Percentiles rank a stretch among this genome's conserved stretches.
Conservation (phyloP, 92 coral and sea anemone genomes). For the Muricea muricata region DNA sequence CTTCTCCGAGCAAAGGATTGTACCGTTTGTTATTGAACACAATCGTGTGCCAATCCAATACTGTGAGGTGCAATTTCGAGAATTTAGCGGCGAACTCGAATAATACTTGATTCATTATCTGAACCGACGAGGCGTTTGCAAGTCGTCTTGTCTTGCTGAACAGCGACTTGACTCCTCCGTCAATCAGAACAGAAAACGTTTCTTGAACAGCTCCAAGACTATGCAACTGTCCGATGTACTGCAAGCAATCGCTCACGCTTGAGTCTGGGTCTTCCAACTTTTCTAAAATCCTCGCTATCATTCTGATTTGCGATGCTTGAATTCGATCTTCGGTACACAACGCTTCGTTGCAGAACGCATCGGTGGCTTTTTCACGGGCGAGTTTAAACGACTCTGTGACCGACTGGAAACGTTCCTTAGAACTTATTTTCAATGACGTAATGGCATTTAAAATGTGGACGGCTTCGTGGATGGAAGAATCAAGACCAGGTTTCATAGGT, state of each 20-base stretch:
- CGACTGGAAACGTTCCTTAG: not conserved
- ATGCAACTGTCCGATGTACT: slow-evolving; percentile 10
- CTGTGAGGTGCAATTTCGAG: too few relatives aligned
- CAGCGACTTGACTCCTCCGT: not conserved
- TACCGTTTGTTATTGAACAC: too few relatives aligned
- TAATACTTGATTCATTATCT: too few relatives aligned
- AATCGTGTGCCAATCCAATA: too few relatives aligned
- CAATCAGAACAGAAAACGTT: not conserved
- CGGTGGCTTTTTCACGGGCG: slow-evolving; percentile 60
- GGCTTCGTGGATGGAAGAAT: not conserved
- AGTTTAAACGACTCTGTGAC: slow-evolving; percentile 53
- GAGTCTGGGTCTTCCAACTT: slow-evolving; percentile 11
- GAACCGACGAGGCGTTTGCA: too few relatives aligned
- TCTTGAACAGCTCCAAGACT: not conserved
- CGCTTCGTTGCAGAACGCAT: slow-evolving; percentile 64
- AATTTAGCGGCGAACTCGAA: too few relatives aligned
- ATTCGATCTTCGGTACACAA: slow-evolving; percentile 56
- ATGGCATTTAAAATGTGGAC: not conserved
- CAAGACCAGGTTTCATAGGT: not conserved
- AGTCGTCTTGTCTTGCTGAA: not conserved
- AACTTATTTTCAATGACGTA: not conserved
- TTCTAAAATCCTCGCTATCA: slow-evolving; percentile 67
- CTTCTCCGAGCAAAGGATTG: too few relatives aligned
- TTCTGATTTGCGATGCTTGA: slow-evolving; percentile 54
- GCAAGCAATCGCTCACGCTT: not conserved